A percentile compares a stretch with the other conserved stretches of the same genome.
Conservation (phyloP, 2,888 invertebrate species). For the Archaeoteleia sp. region DNA sequence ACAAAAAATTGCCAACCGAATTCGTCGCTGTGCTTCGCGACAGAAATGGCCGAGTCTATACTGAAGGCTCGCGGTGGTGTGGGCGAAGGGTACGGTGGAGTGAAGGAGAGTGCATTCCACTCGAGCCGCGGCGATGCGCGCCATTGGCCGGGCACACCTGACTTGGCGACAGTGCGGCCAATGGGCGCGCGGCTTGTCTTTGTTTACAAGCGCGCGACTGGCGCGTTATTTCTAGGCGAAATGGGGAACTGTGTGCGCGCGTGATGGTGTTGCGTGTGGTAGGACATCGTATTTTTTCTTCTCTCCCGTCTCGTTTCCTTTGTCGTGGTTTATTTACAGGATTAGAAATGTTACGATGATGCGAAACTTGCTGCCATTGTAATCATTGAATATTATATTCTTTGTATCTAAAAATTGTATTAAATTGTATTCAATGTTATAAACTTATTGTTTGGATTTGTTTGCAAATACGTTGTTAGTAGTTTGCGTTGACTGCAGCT, state of each 20-base stretch:
- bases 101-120: slow-evolving; percentile 47
- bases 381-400: too few relatives aligned
- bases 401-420: too few relatives aligned
- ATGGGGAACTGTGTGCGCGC: slow-evolving; percentile 22
- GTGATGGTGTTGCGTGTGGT: slow-evolving; percentile 2
- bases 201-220: slow-evolving; percentile 69
- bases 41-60: slow-evolving; percentile 74
- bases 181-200: slow-evolving; percentile 56
- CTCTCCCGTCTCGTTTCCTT: neutral
- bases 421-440: too few relatives aligned
- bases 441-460: too few relatives aligned
- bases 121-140: slow-evolving; percentile 24
- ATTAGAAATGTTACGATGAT: slow-evolving; percentile 12
- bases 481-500: too few relatives aligned
- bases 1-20: slow-evolving; percentile 58
- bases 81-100: slow-evolving; percentile 45
- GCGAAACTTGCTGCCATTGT: too few relatives aligned
- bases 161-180: slow-evolving; percentile 71
- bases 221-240: slow-evolving; percentile 61
- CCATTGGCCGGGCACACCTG: slow-evolving; percentile 59
- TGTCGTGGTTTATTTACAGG: neutral
- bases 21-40: slow-evolving; percentile 63
- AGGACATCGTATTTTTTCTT: too few relatives aligned
- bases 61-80: slow-evolving; percentile 57
- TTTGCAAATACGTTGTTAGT: too few relatives aligned